phyloP scores from a whole-genome alignment of 2,113 vertebrate genomes.

The Heterotis niloticus region DNA sequence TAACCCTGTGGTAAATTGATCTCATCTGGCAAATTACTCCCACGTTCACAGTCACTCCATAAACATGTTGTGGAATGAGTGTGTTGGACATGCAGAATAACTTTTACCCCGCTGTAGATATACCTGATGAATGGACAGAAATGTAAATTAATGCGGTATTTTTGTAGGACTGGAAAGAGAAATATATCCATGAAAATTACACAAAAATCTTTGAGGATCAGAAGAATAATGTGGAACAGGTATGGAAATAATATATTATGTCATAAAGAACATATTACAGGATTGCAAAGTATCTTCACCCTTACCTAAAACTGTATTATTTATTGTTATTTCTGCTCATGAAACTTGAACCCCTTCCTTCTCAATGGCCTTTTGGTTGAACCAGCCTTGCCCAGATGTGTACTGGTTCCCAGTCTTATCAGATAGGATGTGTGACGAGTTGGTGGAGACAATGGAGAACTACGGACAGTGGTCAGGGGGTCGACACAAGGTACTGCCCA shows the following conservation, averaged over 20 bases:
- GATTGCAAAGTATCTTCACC: no score
- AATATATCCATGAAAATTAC: conserved; percentile 72
- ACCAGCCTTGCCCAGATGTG: conserved; percentile 70
- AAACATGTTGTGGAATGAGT: not conserved
- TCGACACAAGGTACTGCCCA: conserved; percentile 53
- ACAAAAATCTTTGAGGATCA: conserved; percentile 59
- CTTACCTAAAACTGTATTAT: not conserved
- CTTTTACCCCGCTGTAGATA: not conserved
- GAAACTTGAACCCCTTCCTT: not conserved
- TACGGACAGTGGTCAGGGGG: conserved; percentile 72
- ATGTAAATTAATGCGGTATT: not conserved
- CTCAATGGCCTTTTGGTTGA: not conserved
- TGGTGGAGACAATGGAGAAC: conserved; percentile 75
- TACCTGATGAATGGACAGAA: no score
- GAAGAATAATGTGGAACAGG: conserved; percentile 55
- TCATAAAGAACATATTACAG: no score
- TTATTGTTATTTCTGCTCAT: not conserved
- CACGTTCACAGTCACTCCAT: no score
- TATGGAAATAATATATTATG: conserved; percentile 34
- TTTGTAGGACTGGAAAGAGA: conserved; percentile 70
- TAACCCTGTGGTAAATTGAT: conserved; percentile 62
- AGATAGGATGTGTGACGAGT: conserved; percentile 65
- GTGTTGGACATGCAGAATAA: not conserved
- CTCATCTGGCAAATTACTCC: no score
- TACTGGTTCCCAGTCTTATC: conserved; percentile 74